Percentiles rank a stretch among this genome's conserved stretches.
phyloP scores from a whole-genome alignment of 2,888 invertebrate genomes.

The Meganola albula region DNA sequence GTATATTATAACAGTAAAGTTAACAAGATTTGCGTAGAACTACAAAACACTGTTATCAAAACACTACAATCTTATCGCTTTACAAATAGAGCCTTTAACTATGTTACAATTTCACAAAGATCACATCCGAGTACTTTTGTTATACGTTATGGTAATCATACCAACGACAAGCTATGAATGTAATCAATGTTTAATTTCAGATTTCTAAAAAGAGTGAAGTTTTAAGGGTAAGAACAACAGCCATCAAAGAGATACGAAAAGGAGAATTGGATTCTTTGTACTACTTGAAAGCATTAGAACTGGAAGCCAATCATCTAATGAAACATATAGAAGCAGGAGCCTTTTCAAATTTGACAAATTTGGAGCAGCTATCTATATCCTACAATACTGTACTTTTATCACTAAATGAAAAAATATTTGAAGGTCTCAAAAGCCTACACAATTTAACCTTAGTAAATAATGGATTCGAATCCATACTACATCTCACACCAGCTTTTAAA shows the following conservation, averaged over 20 bases:
- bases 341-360: constrained; percentile 64
- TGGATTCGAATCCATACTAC: constrained; percentile 63
- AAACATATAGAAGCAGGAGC: constrained; percentile 61
- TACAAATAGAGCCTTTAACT: no score
- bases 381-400: constrained; percentile 66
- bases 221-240: constrained; percentile 69
- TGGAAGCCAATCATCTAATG: constrained; percentile 77
- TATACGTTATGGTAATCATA: no score
- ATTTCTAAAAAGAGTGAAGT: constrained; percentile 49
- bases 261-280: constrained; percentile 58
- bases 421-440: constrained; percentile 67
- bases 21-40: no score
- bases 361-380: constrained; percentile 74
- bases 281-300: constrained; percentile 60
- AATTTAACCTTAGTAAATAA: constrained; percentile 75
- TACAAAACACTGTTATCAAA: no score
- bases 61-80: no score
- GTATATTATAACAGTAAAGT: no score
- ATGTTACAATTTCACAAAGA: no score
- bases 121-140: no score
- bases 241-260: constrained; percentile 54
- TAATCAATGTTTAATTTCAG: constrained; percentile 49
- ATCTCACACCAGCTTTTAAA: constrained; percentile 60
- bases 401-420: constrained; percentile 65
- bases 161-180: no score